phyloP scores from a whole-genome alignment of 2,888 invertebrate species.

The Cataglyphis albicans region DNA sequence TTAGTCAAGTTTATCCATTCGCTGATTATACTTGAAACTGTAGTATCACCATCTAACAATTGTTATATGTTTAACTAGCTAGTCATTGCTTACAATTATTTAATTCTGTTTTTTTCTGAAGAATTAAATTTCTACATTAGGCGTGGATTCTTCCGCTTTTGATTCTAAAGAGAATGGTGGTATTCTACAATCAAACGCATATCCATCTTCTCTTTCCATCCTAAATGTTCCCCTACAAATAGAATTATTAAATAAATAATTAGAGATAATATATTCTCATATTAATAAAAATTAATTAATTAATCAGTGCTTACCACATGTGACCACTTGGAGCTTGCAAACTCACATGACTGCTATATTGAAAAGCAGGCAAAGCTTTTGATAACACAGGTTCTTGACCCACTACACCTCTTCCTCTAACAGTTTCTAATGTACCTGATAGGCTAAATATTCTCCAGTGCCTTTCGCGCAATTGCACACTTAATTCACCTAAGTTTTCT shows the following conservation, averaged over 20 bases:
- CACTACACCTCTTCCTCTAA: conserved; percentile 97
- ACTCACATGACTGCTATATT: conserved; percentile 98
- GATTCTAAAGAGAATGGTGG: conserved; percentile 99
- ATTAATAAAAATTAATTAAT: neutral
- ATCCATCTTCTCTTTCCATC: conserved; percentile 98
- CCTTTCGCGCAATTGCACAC: conserved; percentile 97
- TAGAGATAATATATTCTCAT: neutral
- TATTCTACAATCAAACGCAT: conserved; percentile 98
- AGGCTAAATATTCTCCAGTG: conserved; percentile 99
- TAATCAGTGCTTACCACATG: conserved; percentile 92
- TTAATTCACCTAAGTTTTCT: conserved; percentile 96
- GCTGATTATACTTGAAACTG: conserved; percentile 6
- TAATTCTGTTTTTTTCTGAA: neutral
- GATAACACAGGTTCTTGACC: conserved; percentile 98
- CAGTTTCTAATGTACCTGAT: conserved; percentile 97
- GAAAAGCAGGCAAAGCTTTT: conserved; percentile 96
- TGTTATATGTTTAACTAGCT: conserved; percentile 30
- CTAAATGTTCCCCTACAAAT: conserved; percentile 95
- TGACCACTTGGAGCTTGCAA: conserved; percentile 99
- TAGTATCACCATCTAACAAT: conserved; percentile 18
- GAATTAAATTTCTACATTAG: conserved; percentile 68
- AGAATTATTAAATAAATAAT: conserved; percentile 10
- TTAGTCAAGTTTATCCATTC: neutral
- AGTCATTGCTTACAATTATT: conserved; percentile 13
- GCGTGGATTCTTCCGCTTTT: conserved; percentile 91